phyloP scores from a whole-genome alignment of 1,140 invertebrate species.

The Caenorhabditis inopinata region DNA sequence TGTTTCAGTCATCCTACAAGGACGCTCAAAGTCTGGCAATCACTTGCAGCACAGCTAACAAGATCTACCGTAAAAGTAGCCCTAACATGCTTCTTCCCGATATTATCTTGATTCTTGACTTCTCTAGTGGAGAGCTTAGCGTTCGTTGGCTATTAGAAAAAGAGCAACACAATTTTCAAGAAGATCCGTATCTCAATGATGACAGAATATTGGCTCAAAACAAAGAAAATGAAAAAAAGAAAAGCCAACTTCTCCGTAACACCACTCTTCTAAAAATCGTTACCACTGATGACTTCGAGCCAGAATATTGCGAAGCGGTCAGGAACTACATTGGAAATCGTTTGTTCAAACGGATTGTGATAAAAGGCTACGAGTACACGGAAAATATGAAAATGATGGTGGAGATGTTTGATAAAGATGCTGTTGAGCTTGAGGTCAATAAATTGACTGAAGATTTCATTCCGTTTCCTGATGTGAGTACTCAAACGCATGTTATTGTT shows the following conservation, averaged over 20 bases:
- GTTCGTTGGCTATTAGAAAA: background rate
- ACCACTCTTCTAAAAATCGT: background rate
- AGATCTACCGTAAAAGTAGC: background rate
- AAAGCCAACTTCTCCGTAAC: background rate
- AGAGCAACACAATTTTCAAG: background rate
- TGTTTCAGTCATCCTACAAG: background rate
- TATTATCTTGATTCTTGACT: background rate
- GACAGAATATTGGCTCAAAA: background rate
- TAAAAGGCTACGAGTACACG: background rate
- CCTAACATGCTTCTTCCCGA: background rate
- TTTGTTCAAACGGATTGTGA: background rate
- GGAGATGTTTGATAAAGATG: background rate
- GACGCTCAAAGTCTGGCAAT: background rate
- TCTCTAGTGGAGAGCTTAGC: background rate
- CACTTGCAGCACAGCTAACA: background rate
- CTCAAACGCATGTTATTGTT: no score
- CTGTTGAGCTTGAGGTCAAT: background rate
- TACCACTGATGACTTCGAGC: background rate
- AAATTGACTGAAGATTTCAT: background rate
- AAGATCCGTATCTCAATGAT: background rate
- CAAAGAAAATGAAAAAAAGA: background rate
- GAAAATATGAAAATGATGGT: background rate
- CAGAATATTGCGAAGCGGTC: background rate
- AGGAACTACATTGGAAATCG: background rate
- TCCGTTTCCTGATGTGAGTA: background rate